Conservation (phyloP, 2,888 invertebrate genomes). For the Chesias legatella region DNA sequence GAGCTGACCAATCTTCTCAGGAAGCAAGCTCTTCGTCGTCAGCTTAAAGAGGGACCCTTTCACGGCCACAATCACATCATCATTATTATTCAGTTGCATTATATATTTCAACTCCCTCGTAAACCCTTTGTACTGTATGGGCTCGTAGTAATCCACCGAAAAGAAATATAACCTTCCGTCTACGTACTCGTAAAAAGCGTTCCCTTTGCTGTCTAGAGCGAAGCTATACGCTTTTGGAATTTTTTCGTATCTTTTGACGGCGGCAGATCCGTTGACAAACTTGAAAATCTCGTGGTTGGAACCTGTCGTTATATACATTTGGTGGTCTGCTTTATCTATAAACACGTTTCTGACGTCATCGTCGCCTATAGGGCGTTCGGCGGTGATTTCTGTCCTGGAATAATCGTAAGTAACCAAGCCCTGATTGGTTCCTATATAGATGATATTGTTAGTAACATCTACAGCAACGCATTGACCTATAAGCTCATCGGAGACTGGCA, state of each 20-base stretch:
- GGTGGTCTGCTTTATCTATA: constrained; percentile 60
- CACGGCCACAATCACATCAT: constrained; percentile 65
- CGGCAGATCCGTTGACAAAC: constrained; percentile 65
- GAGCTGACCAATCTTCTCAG: constrained; percentile 60
- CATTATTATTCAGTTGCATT: constrained; percentile 55
- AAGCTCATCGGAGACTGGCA: constrained; percentile 62
- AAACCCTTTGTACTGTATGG: constrained; percentile 70
- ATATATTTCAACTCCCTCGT: constrained; percentile 67
- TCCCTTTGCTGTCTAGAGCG: constrained; percentile 59
- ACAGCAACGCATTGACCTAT: constrained; percentile 64
- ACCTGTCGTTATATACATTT: constrained; percentile 69
- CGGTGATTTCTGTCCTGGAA: constrained; percentile 54
- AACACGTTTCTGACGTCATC: constrained; percentile 68
- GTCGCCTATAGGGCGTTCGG: constrained; percentile 67
- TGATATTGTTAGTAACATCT: constrained; percentile 46
- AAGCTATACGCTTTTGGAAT: constrained; percentile 69
- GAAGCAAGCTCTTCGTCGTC: constrained; percentile 56
- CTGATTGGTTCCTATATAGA: constrained; percentile 70
- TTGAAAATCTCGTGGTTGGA: constrained; percentile 60
- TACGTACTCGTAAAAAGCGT: constrained; percentile 65
- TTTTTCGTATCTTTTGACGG: constrained; percentile 63
- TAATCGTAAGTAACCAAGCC: constrained; percentile 64
- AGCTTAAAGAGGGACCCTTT: constrained; percentile 63
- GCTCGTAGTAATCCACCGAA: constrained; percentile 59
- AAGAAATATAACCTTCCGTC: constrained; percentile 70